Base-by-base conservation (phyloP, 2,113 vertebrate species). In the Cyphomyrus discorhynchus region DNA sequence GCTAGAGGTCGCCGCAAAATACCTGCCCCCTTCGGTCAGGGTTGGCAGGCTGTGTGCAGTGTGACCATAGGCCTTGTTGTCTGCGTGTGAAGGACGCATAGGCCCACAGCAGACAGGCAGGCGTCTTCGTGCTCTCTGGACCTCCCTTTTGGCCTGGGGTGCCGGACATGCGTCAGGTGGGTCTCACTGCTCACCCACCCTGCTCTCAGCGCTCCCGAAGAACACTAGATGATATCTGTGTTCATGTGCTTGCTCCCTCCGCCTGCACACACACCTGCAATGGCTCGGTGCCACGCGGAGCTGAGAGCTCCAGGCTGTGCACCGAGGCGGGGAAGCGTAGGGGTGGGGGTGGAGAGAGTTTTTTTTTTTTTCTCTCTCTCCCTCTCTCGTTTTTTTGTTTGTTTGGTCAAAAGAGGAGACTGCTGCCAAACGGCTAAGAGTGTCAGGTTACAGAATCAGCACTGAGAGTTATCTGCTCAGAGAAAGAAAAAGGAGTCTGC, bases 401-500 rank as follows among this genome's bases (percentile, higher is more conserved):
- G 86, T 83, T 90, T 88, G 70, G 49, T 82, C 66, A 19, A 24
- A 56, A 86, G 86, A 56, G 86, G 74, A 74, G 86, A 90, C 66
- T 74, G 46, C 50, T 80, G 89, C 89, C 89, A 90, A 90, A 46
- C 11, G 10, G 31, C 45, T 74, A 46, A 39, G 89, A 62, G 89
- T 88, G 47, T 90, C 86, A 74, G 35, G 74, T 90, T 90, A 83
- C 86, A 88, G 35, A 49, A 88, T 52, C 70, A 31, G 35, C 52
- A 47, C 27, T 39, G 66, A 50, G 89, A 88, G 47, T 90, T 88
- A 82, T 87, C 84, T 90, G 10, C 31, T 39, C 46, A 35, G 86
- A 50, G 39, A 77, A 46, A 80, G 49, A 87, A 62, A 62, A 77
- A 24, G 35, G 19, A 58, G 66, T 35, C 15, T 66, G 15, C 7